Conservation (phyloP, 1,140 invertebrate genomes). For the Eumeta japonica region DNA sequence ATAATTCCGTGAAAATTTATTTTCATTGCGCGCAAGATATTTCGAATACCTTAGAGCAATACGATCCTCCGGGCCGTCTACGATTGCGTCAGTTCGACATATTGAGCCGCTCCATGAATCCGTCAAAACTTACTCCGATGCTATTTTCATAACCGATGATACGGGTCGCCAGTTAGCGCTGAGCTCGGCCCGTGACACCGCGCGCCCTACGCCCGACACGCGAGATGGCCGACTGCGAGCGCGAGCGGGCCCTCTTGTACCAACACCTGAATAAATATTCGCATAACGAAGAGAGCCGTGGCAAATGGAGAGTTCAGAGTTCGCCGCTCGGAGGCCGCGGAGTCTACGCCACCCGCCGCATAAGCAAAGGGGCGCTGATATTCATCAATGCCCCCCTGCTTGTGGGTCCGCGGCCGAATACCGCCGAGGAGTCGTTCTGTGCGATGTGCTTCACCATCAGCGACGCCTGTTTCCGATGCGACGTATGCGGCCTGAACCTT, state of each 20-base stretch:
- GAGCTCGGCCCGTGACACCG: no score
- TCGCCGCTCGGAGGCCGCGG: slow-evolving; percentile 64
- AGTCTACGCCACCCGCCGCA: slow-evolving; percentile 63
- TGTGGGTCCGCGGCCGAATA: slow-evolving; percentile 58
- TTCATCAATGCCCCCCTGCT: slow-evolving; percentile 65
- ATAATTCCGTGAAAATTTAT: no score
- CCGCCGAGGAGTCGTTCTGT: slow-evolving; percentile 48
- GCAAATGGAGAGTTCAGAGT: slow-evolving; percentile 40
- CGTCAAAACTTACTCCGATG: slow-evolving; percentile 32
- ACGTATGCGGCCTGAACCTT: slow-evolving; percentile 59
- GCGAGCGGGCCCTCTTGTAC: no score
- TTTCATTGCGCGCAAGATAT: no score
- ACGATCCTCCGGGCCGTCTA: no score
- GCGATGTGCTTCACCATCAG: slow-evolving; percentile 54
- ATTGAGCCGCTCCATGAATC: slow-evolving; percentile 30
- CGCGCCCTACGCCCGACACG: slow-evolving; percentile 16
- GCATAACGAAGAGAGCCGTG: slow-evolving; percentile 3
- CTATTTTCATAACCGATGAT: slow-evolving; percentile 46
- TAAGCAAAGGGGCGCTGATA: slow-evolving; percentile 64
- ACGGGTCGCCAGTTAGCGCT: no score
- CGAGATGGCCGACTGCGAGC: no score
- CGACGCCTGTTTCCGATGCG: slow-evolving; percentile 44
- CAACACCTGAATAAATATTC: no score
- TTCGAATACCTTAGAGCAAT: no score
- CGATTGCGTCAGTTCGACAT: slow-evolving; percentile 37